Conservation (phyloP, 2,797 vertebrate species). For the Sandelia bainsii region DNA sequence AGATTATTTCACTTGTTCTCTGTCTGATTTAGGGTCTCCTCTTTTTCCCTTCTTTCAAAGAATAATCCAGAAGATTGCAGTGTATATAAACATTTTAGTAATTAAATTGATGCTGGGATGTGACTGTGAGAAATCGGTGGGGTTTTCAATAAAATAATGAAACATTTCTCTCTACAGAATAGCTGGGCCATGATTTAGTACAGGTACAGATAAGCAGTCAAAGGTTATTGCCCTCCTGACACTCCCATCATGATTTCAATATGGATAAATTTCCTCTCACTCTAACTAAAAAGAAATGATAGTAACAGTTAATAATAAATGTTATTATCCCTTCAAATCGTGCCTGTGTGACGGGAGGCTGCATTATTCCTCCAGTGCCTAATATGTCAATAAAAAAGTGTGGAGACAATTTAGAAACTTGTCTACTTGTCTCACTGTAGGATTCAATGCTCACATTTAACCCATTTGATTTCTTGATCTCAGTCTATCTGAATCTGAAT, state of each 20-base stretch:
- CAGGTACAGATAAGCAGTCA: constrained; percentile 58
- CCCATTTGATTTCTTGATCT: neutral
- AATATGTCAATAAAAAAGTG: neutral
- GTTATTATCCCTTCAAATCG: constrained; percentile 24
- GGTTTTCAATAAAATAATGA: constrained; percentile 26
- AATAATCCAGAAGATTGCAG: constrained; percentile 13
- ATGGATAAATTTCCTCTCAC: constrained; percentile 56
- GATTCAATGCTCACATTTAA: neutral
- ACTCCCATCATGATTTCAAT: constrained; percentile 48
- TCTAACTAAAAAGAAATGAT: constrained; percentile 35
- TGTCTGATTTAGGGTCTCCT: constrained; percentile 2
- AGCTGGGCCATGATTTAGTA: constrained; percentile 31
- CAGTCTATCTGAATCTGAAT: neutral
- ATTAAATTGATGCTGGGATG: neutral
- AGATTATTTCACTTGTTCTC: constrained; percentile 41
- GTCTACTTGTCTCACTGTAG: neutral
- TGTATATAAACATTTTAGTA: neutral
- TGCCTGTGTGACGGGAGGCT: constrained; percentile 10
- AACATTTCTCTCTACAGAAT: constrained; percentile 22
- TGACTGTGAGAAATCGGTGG: neutral
- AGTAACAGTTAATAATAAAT: constrained; percentile 47
- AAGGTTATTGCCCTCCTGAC: constrained; percentile 70
- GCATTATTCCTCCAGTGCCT: neutral
- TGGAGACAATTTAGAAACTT: neutral
- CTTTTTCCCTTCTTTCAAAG: neutral